Base-by-base conservation (phyloP, 2,113 vertebrate species). In the Fulica atra region DNA sequence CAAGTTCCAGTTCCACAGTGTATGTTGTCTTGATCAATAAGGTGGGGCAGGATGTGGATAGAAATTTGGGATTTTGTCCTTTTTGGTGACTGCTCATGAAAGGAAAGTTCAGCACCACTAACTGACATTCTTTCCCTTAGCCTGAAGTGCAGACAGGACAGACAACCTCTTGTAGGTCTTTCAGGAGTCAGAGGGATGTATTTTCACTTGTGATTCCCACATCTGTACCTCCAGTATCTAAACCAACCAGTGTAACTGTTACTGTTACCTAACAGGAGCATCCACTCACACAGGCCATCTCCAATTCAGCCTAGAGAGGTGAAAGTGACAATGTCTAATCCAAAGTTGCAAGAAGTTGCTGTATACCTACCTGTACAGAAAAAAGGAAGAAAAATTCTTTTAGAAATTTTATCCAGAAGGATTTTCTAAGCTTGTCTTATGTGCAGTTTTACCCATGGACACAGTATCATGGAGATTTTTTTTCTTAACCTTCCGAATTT, bases 241-340 rank as follows among this genome's bases (percentile, higher is more conserved):
- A 81, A 56, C 7, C 1, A 0, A 23, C 4, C 1, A 0, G n/a
- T 50, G 50, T 28, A 42, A 28, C 7, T 44, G 42, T 28, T 48
- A 28, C 7, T 48, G 21, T 28, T n/a, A 36, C 7, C 26, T 44
- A 46, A 31, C 66, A 23, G 0, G 1, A 60, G 9, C 31, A 50
- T 9, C 7, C 44, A 38, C n/a, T 53, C 51, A 7, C 16, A 73
- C 63, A 79, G n/a, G n/a, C 42, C 50, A 59, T 36, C 29, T 82
- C 50, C 29, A 19, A 7, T 46, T 46, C 54, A 33, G 5, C 69
- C 31, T 42, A 51, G 35, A 83, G n/a, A 83, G 44, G 10, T 26
- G 50, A n/a, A 86, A 59, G 31, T 20, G n/a, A 82, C 50, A 57
- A 23, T 0, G 0, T 29, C 38, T 42, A 71, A 64, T 28, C 25